Evolutionary conservation across 1,140 invertebrate genomes (phyloP).

Genomic region (Cydia pomonella): DNA sequence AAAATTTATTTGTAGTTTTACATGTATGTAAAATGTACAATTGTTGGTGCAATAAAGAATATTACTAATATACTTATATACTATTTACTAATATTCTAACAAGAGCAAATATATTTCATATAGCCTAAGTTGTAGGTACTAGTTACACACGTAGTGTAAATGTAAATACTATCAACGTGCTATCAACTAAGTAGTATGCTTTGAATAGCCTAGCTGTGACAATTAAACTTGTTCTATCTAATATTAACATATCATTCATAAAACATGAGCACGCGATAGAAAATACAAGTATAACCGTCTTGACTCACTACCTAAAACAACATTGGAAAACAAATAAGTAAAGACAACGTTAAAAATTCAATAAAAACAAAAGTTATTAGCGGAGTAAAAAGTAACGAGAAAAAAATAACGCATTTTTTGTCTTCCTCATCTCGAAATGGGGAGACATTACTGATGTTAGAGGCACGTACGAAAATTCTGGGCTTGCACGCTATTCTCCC

Average conservation of each 20-base stretch:
- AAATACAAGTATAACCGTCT: constrained; percentile 16
- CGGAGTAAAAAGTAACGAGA: background rate
- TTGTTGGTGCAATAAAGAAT: too few species aligned
- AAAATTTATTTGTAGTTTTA: too few species aligned
- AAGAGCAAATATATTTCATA: too few species aligned
- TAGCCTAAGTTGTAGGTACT: too few species aligned
- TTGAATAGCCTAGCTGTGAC: constrained; percentile 16
- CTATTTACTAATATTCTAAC: too few species aligned
- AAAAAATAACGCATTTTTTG: constrained; percentile 9
- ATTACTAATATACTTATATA: too few species aligned
- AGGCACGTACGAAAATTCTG: constrained; percentile 38
- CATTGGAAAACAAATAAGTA: constrained; percentile 13
- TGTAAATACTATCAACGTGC: too few species aligned
- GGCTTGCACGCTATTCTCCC: constrained; percentile 33
- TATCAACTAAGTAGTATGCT: background rate
- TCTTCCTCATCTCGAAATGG: constrained; percentile 1
- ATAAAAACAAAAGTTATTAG: constrained; percentile 19
- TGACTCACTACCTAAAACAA: constrained; percentile 16
- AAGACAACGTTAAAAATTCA: background rate
- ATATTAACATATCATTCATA: constrained; percentile 25
- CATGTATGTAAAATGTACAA: too few species aligned
- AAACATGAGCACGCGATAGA: background rate
- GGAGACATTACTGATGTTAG: background rate
- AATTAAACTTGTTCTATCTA: constrained; percentile 5
- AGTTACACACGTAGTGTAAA: too few species aligned